A percentile compares a stretch with the other conserved stretches of the same genome.
These are phyloP conservation scores for Euschistus heros DNA, from an alignment of 1,140 invertebrate genomes.

Conservation along the genomic window DNA sequence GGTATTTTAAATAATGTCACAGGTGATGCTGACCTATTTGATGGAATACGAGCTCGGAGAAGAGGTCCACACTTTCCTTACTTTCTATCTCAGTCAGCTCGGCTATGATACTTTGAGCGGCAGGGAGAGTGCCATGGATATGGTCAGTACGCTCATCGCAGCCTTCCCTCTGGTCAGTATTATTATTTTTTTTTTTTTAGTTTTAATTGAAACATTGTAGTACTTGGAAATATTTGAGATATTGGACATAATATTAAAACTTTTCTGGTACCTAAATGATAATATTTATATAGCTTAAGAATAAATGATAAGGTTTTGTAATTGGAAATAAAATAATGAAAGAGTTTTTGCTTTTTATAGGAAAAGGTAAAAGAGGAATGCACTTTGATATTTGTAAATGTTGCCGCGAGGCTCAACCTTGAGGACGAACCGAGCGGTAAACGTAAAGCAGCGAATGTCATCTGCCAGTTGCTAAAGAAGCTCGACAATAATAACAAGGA, in stretches of 20 bases:
- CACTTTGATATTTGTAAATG: constrained; percentile 58
- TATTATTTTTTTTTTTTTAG: neutral
- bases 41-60: constrained; percentile 73
- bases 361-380: constrained; percentile 48
- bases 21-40: constrained; percentile 65
- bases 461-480: constrained; percentile 49
- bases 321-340: too few relatives aligned
- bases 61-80: constrained; percentile 53
- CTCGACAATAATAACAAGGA: constrained; percentile 44
- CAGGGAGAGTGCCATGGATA: constrained; percentile 70
- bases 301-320: too few relatives aligned
- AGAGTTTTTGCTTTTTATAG: constrained; percentile 35
- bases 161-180: constrained; percentile 56
- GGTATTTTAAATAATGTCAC: constrained; percentile 29
- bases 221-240: neutral
- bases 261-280: constrained; percentile 3
- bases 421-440: constrained; percentile 56
- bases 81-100: constrained; percentile 72
- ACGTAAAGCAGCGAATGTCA: constrained; percentile 50
- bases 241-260: constrained; percentile 1
- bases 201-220: neutral
- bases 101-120: constrained; percentile 69
- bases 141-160: constrained; percentile 66
- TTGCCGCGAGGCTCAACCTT: constrained; percentile 61
- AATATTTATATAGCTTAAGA: too few relatives aligned